These are phyloP conservation scores for Sebastes jordani DNA, from an alignment of 2,797 vertebrate genomes.

Conservation along the genomic window DNA sequence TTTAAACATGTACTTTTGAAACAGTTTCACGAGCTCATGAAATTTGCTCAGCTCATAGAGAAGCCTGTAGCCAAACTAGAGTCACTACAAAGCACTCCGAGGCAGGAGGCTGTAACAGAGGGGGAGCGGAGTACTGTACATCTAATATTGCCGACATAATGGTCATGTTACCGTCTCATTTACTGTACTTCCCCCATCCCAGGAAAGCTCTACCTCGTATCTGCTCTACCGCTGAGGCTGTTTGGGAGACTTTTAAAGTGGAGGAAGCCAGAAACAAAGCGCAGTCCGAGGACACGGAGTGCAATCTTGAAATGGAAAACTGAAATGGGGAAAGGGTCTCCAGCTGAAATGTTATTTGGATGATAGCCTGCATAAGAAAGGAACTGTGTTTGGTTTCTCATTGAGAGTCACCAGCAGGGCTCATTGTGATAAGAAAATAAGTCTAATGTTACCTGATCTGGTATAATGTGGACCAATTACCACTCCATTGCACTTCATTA, in stretches of 20 bases:
- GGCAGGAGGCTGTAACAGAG: conserved; percentile 46
- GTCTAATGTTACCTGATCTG: conserved; percentile 89
- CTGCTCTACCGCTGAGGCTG: conserved; percentile 61
- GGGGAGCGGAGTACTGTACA: conserved; percentile 53
- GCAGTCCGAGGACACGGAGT: conserved; percentile 65
- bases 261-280: conserved; percentile 74
- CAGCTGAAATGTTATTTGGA: conserved; percentile 87
- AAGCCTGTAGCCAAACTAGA: not conserved
- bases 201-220: conserved; percentile 76
- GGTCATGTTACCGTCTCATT: conserved; percentile 79
- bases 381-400: conserved; percentile 87
- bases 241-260: conserved; percentile 68
- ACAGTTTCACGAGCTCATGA: conserved; percentile 1
- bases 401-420: conserved; percentile 85
- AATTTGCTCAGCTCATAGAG: not conserved
- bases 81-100: conserved; percentile 5
- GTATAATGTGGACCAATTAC: conserved; percentile 89
- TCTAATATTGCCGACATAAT: conserved; percentile 58
- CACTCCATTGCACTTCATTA: conserved; percentile 89
- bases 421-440: conserved; percentile 89
- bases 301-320: conserved; percentile 87
- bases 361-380: conserved; percentile 85
- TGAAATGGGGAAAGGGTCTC: conserved; percentile 78
- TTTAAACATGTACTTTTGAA: conserved; percentile 9
- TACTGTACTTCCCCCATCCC: conserved; percentile 78